Conservation (phyloP, 2,113 vertebrate species). For the Carlito syrichta region DNA sequence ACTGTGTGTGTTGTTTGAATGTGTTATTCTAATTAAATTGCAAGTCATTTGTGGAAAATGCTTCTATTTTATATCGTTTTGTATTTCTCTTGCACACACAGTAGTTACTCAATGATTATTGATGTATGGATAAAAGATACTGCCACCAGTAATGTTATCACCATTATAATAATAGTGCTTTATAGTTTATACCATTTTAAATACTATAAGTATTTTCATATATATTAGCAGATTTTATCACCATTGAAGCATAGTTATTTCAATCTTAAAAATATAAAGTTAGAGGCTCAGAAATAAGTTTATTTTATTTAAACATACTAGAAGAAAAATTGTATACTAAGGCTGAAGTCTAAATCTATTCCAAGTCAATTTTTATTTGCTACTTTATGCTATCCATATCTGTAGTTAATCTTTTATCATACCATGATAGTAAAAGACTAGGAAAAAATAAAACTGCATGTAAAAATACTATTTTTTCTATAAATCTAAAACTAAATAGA, state of each 20-base stretch:
- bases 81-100: too few relatives aligned
- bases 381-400: not conserved
- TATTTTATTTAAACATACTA: not conserved
- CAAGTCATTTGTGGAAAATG: not conserved
- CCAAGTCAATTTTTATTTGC: not conserved
- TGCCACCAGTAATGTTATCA: not conserved
- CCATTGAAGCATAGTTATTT: not conserved
- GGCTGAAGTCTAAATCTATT: not conserved
- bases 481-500: not conserved
- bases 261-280: not conserved
- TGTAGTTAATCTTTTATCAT: not conserved
- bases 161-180: not conserved
- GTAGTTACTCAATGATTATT: too few relatives aligned
- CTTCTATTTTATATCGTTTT: not conserved
- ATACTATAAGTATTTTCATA: not conserved
- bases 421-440: not conserved
- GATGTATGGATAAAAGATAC: not conserved
- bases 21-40: not conserved
- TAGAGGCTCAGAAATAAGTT: not conserved
- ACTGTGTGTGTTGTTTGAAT: not conserved
- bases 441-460: not conserved
- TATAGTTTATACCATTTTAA: not conserved
- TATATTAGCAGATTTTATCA: not conserved
- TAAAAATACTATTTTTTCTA: not conserved
- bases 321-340: not conserved